Conservation (phyloP, 2,888 invertebrate genomes). For the Nomada ferruginata region DNA sequence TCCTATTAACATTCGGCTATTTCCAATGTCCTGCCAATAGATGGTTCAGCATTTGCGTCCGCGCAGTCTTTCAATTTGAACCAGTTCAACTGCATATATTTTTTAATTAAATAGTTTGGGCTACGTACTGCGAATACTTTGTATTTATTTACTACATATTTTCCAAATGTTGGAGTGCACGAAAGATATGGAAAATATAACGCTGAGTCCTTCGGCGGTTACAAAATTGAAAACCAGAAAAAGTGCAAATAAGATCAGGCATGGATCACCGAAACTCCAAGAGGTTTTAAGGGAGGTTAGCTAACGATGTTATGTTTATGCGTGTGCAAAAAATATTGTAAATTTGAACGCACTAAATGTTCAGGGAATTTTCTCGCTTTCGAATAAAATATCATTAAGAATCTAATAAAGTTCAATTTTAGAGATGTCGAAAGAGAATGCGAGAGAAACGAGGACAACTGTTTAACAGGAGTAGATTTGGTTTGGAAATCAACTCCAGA, state of each 20-base stretch:
- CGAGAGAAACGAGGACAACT: conserved; percentile 77
- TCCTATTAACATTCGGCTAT: too few relatives aligned
- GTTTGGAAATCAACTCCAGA: conserved; percentile 59
- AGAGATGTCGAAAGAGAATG: conserved; percentile 80
- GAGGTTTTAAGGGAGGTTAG: conserved; percentile 83
- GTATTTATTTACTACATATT: too few relatives aligned
- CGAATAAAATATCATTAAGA: neutral
- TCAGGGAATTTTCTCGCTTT: neutral
- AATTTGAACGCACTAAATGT: neutral
- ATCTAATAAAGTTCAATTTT: conserved; percentile 28
- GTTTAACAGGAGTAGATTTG: conserved; percentile 74
- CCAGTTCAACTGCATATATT: too few relatives aligned
- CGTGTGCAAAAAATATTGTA: neutral
- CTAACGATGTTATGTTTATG: neutral
- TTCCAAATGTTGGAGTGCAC: conserved; percentile 2
- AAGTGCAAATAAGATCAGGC: conserved; percentile 73
- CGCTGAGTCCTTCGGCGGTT: conserved; percentile 66
- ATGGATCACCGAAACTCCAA: conserved; percentile 82
- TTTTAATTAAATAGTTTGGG: too few relatives aligned
- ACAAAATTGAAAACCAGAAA: conserved; percentile 75
- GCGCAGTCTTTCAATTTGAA: too few relatives aligned
- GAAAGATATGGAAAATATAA: conserved; percentile 66
- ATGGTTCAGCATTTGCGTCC: too few relatives aligned
- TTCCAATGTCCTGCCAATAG: too few relatives aligned
- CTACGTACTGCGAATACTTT: too few relatives aligned